A percentile compares a stretch with the other conserved stretches of the same genome.
Conservation (phyloP, 2,113 vertebrate genomes). For the Corythornis madagascariensis region DNA sequence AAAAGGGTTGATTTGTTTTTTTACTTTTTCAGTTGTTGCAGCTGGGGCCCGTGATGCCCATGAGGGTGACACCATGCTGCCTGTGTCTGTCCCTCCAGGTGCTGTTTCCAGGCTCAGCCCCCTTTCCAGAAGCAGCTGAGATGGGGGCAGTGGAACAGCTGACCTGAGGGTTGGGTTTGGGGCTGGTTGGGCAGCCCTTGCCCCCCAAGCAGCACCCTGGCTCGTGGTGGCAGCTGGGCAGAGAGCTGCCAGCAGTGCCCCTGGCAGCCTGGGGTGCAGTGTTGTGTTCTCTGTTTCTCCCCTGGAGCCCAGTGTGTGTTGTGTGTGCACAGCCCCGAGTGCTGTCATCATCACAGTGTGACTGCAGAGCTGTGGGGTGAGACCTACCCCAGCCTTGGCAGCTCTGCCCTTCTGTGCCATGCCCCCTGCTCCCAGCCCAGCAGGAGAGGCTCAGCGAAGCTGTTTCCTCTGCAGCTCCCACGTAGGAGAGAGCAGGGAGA, state of each 20-base stretch:
- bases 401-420: fast-evolving
- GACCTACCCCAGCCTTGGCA: not conserved
- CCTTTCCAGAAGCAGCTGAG: not conserved
- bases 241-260: too few relatives aligned
- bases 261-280: too few relatives aligned
- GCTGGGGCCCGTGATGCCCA: not conserved
- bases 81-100: not conserved
- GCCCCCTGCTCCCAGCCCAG: not conserved
- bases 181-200: not conserved
- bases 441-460: not conserved
- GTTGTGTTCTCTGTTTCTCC: too few relatives aligned
- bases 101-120: not conserved
- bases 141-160: not conserved
- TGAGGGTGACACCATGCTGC: not conserved
- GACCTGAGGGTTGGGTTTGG: fast-evolving
- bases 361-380: not conserved
- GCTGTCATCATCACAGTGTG: too few relatives aligned
- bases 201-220: not conserved
- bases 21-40: slow-evolving; percentile 33
- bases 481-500: not conserved
- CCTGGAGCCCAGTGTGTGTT: too few relatives aligned
- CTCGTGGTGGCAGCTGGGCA: fast-evolving
- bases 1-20: slow-evolving; percentile 64
- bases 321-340: too few relatives aligned
- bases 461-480: not conserved